Evolutionary conservation across 2,113 vertebrate genomes (phyloP).

Genomic region (Tetrax tetrax): DNA sequence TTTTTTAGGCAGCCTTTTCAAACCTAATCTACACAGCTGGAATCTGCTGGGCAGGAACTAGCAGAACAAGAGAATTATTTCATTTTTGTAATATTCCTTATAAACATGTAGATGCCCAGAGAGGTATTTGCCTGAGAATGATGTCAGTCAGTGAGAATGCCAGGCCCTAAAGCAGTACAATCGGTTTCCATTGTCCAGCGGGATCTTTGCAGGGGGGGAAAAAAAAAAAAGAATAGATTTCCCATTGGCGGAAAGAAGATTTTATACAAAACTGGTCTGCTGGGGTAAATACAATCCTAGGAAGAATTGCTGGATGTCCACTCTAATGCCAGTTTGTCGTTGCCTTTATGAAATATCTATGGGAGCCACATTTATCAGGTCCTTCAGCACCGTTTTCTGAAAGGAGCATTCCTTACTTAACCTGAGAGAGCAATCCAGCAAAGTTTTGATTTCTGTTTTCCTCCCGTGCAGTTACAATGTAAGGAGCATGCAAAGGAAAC

Average conservation of each 20-base stretch:
- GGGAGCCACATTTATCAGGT: not conserved
- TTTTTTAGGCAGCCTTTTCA: not conserved
- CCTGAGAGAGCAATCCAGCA: rapidly evolving
- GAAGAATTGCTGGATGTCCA: not conserved
- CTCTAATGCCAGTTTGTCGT: not conserved
- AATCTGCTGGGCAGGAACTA: not conserved
- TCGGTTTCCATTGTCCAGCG: not conserved
- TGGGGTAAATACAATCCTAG: not conserved
- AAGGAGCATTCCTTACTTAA: rapidly evolving
- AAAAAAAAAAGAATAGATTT: not conserved
- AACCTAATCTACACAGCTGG: not conserved
- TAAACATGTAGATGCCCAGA: not conserved
- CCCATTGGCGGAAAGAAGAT: not conserved
- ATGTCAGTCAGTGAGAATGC: not conserved
- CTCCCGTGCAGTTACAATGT: not conserved
- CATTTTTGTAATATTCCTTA: not conserved
- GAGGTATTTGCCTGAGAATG: not conserved
- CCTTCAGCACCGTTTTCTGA: not conserved
- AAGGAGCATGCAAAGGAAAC: not conserved
- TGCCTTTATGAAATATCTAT: not conserved
- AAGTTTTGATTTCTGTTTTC: not conserved
- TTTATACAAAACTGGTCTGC: not conserved
- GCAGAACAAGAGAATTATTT: not conserved
- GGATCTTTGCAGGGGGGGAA: not conserved
- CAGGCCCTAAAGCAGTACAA: not conserved